A percentile compares a stretch with the other conserved stretches of the same genome.
These are phyloP conservation scores for Lasioglossum calceatum DNA, from an alignment of 2,888 invertebrate genomes.

Conservation along the genomic window DNA sequence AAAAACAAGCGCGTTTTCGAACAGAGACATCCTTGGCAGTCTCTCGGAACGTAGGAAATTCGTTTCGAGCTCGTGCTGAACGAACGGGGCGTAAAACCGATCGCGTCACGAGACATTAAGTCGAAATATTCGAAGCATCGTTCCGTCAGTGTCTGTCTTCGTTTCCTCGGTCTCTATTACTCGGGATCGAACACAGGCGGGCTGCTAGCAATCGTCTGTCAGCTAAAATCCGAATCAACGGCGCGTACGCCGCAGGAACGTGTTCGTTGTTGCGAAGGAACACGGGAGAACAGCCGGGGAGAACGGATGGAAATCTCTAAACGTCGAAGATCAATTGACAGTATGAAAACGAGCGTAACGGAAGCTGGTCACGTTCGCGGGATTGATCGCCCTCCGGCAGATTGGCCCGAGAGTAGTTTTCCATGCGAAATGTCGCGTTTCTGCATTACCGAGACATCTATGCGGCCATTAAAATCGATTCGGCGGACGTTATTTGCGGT, in stretches of 20 bases:
- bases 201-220: conserved; percentile 10
- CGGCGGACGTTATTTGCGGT: conserved; percentile 41
- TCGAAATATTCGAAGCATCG: conserved; percentile 3
- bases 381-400: not conserved
- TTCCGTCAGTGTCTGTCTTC: conserved; percentile 9
- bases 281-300: not conserved
- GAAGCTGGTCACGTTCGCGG: conserved; percentile 14
- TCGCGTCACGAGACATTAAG: conserved; percentile 14
- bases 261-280: not conserved
- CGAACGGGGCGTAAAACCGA: conserved; percentile 12
- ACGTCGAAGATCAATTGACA: conserved; percentile 7
- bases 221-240: not conserved
- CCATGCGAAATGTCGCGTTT: conserved; percentile 26
- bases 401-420: conserved; percentile 14
- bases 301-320: not conserved
- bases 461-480: conserved; percentile 55
- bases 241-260: not conserved
- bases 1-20: not conserved
- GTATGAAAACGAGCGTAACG: not conserved
- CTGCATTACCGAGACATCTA: conserved; percentile 15
- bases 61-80: not conserved
- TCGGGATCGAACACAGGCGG: not conserved
- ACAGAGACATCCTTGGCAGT: not conserved
- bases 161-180: conserved; percentile 1
- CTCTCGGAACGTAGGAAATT: not conserved